Evolutionary conservation across 2,797 vertebrate species (phyloP).

Genomic region (Cottoperca gobio): DNA sequence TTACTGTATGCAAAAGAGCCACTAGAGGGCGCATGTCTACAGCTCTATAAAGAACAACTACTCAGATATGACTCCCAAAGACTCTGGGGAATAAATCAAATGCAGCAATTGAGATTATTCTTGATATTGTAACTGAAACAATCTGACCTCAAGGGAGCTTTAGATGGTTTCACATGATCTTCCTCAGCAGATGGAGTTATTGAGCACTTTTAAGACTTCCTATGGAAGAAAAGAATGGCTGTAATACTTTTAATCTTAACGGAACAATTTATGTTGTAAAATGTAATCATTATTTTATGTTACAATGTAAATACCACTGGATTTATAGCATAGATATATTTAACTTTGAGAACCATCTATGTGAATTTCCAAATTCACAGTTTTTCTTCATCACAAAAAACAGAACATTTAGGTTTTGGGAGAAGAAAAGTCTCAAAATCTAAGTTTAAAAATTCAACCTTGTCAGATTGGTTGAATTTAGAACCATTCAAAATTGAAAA

Average conservation of each 20-base stretch:
- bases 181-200: not conserved
- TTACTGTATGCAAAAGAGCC: not conserved
- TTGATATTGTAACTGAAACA: not conserved
- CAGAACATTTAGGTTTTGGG: no score
- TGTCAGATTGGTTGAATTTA: not conserved
- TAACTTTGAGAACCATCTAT: not conserved
- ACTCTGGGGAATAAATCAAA: not conserved
- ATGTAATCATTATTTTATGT: not conserved
- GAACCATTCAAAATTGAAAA: not conserved
- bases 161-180: not conserved
- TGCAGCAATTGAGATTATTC: not conserved
- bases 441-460: no score
- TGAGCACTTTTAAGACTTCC: not conserved
- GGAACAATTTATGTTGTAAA: not conserved
- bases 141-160: not conserved
- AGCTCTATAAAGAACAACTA: not conserved
- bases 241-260: not conserved
- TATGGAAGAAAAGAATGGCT: not conserved
- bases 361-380: no score
- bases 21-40: conserved; percentile 32
- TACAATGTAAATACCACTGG: not conserved
- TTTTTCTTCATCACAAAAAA: no score
- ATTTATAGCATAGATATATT: not conserved
- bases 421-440: no score
- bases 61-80: not conserved